Conservation (phyloP, 2,113 vertebrate genomes). For the Percina caprodes region DNA sequence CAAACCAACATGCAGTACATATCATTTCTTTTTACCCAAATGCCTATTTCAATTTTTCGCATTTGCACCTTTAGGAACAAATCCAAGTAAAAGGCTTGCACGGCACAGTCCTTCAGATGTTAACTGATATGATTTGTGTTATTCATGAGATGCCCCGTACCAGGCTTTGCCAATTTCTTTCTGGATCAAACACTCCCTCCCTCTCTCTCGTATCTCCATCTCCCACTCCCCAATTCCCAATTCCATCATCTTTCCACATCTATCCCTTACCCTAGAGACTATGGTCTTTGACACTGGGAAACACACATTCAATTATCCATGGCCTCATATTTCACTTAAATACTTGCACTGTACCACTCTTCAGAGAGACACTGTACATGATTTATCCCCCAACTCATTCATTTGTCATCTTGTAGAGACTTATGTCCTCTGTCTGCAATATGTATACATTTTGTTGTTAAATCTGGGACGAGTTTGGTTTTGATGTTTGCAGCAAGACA, state of each 20-base stretch:
- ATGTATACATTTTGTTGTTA: slow-evolving; percentile 59
- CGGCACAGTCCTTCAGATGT: slow-evolving; percentile 7
- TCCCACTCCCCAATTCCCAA: slow-evolving; percentile 40
- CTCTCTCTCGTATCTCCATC: neutral
- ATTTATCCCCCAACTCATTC: slow-evolving; percentile 68
- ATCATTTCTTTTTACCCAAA: neutral
- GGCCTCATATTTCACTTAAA: slow-evolving; percentile 75
- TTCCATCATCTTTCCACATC: slow-evolving; percentile 58
- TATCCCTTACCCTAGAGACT: slow-evolving; percentile 49
- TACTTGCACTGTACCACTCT: slow-evolving; percentile 56
- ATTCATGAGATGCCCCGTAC: slow-evolving; percentile 47
- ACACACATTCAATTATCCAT: slow-evolving; percentile 72
- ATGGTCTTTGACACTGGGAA: slow-evolving; percentile 59
- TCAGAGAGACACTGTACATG: slow-evolving; percentile 65
- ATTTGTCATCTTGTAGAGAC: slow-evolving; percentile 52
- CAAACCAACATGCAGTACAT: neutral
- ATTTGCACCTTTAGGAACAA: neutral
- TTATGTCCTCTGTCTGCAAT: slow-evolving; percentile 33
- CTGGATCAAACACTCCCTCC: slow-evolving; percentile 24
- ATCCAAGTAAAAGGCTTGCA: slow-evolving; percentile 9
- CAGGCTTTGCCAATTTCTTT: slow-evolving; percentile 44
- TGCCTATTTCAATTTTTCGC: neutral
- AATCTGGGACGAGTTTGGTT: slow-evolving; percentile 52
- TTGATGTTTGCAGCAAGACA: slow-evolving; percentile 42
- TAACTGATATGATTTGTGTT: slow-evolving; percentile 47